Evolutionary conservation across 2,888 invertebrate genomes (phyloP).

Genomic region (Platerodrilus igneus): DNA sequence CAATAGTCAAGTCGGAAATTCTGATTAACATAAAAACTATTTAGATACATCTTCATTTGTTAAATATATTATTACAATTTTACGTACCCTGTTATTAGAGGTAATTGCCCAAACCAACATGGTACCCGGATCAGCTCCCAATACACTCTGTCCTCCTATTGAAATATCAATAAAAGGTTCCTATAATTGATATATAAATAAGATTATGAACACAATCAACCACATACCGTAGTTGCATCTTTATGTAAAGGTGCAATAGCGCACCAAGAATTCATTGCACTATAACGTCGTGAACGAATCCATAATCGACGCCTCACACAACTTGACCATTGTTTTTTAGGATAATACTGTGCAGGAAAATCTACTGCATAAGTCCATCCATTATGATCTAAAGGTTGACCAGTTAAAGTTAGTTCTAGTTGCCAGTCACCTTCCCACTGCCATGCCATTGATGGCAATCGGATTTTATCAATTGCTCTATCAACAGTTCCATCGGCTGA

Average conservation of each 20-base stretch:
- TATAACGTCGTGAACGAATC: constrained; percentile 82
- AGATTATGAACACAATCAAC: not conserved
- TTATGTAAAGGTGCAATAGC: constrained; percentile 84
- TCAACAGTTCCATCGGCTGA: constrained; percentile 77
- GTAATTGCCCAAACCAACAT: constrained; percentile 91
- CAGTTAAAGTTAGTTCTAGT: constrained; percentile 76
- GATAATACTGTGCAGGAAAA: constrained; percentile 78
- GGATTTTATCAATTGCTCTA: constrained; percentile 73
- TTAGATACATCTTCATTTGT: no score
- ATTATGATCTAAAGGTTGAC: constrained; percentile 83
- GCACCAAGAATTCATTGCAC: constrained; percentile 90
- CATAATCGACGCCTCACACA: constrained; percentile 86
- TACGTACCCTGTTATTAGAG: constrained; percentile 81
- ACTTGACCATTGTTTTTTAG: constrained; percentile 83
- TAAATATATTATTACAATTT: constrained; percentile 18
- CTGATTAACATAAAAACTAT: no score
- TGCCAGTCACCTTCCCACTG: constrained; percentile 96
- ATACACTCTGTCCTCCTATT: constrained; percentile 79
- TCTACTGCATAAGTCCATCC: constrained; percentile 94
- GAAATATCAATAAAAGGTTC: constrained; percentile 91
- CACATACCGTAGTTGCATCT: constrained; percentile 73
- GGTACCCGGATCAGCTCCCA: constrained; percentile 69
- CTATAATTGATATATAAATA: constrained; percentile 45
- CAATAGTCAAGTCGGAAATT: no score
- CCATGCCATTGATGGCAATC: constrained; percentile 91